phyloP scores from a whole-genome alignment of 2,797 vertebrate genomes.

The Bryconaethiops microstoma region DNA sequence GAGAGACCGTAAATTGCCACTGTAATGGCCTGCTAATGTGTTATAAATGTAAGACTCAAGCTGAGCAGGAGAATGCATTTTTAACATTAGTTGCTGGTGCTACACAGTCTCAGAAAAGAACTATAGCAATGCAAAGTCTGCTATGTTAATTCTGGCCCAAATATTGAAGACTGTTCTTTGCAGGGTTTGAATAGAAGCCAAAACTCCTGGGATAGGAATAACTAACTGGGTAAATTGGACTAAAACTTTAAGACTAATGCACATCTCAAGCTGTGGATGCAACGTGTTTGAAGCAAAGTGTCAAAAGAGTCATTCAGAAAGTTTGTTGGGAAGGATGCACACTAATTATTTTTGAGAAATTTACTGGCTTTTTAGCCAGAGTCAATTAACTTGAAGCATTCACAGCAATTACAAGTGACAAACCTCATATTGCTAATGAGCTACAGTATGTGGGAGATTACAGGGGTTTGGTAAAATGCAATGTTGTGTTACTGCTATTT shows the following conservation, averaged over 20 bases:
- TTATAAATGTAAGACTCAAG: neutral
- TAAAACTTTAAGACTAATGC: neutral
- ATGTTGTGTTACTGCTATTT: neutral
- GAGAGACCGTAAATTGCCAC: neutral
- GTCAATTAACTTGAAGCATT: neutral
- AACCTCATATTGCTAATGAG: neutral
- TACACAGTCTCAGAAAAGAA: neutral
- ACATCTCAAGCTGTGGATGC: neutral
- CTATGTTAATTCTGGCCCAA: too few relatives aligned
- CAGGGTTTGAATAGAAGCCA: conserved; percentile 2
- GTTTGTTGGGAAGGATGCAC: neutral
- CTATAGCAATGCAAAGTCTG: too few relatives aligned
- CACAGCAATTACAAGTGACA: neutral
- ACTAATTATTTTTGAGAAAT: neutral
- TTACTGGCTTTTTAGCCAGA: neutral
- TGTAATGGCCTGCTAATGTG: neutral
- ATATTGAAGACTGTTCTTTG: too few relatives aligned
- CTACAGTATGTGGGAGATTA: neutral
- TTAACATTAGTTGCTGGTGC: neutral
- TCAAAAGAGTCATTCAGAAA: neutral
- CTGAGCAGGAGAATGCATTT: neutral
- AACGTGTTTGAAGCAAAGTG: neutral
- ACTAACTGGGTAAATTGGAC: neutral
- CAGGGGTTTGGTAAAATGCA: neutral
- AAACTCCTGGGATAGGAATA: neutral